Base-by-base conservation (phyloP, 2,113 vertebrate genomes). In the Odontophorus gujanensis region DNA sequence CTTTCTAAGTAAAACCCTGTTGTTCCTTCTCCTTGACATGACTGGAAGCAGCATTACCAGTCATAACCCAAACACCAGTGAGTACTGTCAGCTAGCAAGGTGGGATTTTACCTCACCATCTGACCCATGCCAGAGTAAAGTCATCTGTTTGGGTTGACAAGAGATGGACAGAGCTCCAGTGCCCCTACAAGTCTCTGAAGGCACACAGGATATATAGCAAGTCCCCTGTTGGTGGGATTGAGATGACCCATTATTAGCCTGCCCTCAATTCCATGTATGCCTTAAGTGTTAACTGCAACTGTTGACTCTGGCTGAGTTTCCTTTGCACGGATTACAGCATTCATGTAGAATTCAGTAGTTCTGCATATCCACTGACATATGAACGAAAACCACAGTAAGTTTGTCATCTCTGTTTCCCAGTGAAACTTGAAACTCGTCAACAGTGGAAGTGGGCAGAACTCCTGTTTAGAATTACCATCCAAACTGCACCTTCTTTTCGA, bases 241-340 rank as follows among this genome's bases (percentile, higher is more conserved):
- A 93, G 66, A 76, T 1, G 1, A 45, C 21, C 55, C 67, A 47
- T 55, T 63, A 87, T 73, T 62, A 92, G 25, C 25, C 77, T 85
- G 50, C 11, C n/a, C 87, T 69, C 58, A 74, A 63, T 74, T 76
- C 65, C 57, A 65, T 59, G 79, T 63, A 82, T 0, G 2, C 53
- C 67, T 86, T 66, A 50, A 76, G 21, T 36, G 61, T 57, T 91
- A 90, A 32, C 53, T 79, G 55, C 40, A 68, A 66, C 61, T 89
- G 81, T 79, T 93, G 89, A 85, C 32, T 82, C 81, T 89, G 89
- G 84, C 67, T 71, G 61, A 90, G 59, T 88, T 61, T 86, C 32
- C 72, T 78, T 20, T 55, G 81, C 72, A 81, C 57, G 50, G 89
- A 87, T 92, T 89, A 73, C 53, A 6, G 14, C 71, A 61, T 32